Evolutionary conservation across 2,797 vertebrate genomes (phyloP), one percentile per base, ranked within the genome.

Genomic region (Scolopax bukidnonensis): DNA sequence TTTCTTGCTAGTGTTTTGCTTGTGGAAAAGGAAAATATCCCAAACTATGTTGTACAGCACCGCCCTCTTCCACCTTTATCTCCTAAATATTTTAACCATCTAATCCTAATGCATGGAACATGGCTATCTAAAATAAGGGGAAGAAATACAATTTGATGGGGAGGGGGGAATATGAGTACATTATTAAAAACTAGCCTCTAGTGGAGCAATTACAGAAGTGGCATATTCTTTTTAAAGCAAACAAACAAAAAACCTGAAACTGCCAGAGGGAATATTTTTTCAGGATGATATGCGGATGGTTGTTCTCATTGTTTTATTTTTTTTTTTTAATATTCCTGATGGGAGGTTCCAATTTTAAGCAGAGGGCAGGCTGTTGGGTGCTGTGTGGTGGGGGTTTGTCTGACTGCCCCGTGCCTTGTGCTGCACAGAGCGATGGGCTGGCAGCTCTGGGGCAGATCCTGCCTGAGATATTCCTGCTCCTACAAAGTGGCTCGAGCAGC

Each of bases 341-440:
- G 21, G 61, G 23, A 40, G 20, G 43, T 70, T 81, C 20, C 51
- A 6, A 2, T 80, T 83, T 79, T 23, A 45, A 53, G 76, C 47
- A 4, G 2, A 8, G 61, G 24, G 33, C 9, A 30, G 47, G 53
- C 54, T 60, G 43, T 67, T 60, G 45, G 65, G 20, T 25, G 38
- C 64, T 4, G 0, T 32, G 47, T 36, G 63, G 30, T 56, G n/a
- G 17, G 24, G 24, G 20, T 83, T 33, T 36, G 36, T n/a, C 50
- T 56, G 63, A n/a, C 57, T 71, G 64, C 69, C 43, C 50, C 8
- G 0, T 28, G 48, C 12, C 20, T 0, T 14, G 0, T 6, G 51
- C 65, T n/a, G 61, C 16, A 6, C 43, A 18, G 16, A 8, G 32
- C 20, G 65, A 3, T 11, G 33, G 27, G 48, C 60, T 16, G 57